Conservation (phyloP, 2,113 vertebrate genomes). For the Artemisiospiza belli region DNA sequence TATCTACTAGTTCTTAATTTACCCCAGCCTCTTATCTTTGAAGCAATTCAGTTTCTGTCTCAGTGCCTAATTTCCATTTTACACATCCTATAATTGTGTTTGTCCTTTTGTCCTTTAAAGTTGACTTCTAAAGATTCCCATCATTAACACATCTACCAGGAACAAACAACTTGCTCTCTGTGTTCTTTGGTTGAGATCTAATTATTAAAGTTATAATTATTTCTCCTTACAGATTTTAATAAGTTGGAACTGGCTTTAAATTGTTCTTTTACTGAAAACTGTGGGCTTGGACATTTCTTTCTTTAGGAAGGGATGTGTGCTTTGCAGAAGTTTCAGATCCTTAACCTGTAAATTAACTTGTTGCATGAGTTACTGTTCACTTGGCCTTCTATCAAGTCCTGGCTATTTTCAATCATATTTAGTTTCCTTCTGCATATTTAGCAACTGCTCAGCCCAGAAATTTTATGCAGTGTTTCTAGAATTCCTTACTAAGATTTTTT, state of each 20-base stretch:
- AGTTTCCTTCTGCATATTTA: background rate
- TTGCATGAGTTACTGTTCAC: background rate
- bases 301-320: background rate
- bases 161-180: background rate
- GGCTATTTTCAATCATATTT: background rate
- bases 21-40: slow-evolving; percentile 17
- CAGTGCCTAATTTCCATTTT: slow-evolving; percentile 43
- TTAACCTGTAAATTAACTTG: background rate
- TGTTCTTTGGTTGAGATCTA: background rate
- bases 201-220: slow-evolving; percentile 8
- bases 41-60: background rate
- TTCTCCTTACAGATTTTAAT: background rate
- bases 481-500: background rate
- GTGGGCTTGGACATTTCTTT: background rate
- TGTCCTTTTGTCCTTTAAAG: slow-evolving; percentile 44
- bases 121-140: slow-evolving; percentile 18
- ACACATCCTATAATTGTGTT: slow-evolving; percentile 43
- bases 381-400: background rate
- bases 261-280: background rate
- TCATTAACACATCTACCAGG: slow-evolving; percentile 40
- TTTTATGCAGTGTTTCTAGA: background rate
- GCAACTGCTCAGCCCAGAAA: background rate
- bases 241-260: background rate
- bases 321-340: background rate
- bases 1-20: slow-evolving; percentile 36